phyloP scores from a whole-genome alignment of 2,113 vertebrate genomes.

The Neomonachus schauinslandi region DNA sequence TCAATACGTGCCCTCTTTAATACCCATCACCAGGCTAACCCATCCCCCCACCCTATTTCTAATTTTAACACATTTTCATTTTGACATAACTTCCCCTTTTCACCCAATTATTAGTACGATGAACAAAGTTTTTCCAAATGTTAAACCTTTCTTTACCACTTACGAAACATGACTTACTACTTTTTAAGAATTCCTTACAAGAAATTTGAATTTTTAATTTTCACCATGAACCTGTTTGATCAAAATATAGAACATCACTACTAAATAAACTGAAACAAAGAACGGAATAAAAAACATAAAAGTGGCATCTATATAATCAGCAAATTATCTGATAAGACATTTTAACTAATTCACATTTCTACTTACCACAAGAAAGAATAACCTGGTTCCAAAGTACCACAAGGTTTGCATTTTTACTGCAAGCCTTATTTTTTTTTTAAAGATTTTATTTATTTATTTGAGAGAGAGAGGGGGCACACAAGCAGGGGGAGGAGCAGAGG shows the following conservation, averaged over 20 bases:
- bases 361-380: conserved; percentile 30
- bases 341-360: conserved; percentile 50
- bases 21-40: no score
- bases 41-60: background rate
- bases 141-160: conserved; percentile 27
- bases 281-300: conserved; percentile 40
- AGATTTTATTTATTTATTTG: no score
- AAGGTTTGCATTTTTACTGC: conserved; percentile 35
- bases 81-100: conserved; percentile 30
- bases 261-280: conserved; percentile 31
- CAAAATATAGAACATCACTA: background rate
- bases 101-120: background rate
- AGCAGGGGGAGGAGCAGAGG: no score
- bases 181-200: conserved; percentile 31
- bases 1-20: no score
- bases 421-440: background rate
- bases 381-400: background rate
- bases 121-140: conserved; percentile 26
- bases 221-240: background rate
- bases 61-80: conserved; percentile 2
- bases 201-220: conserved; percentile 48
- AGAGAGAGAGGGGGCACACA: no score
- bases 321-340: background rate
- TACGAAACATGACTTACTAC: background rate
- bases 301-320: background rate